These are phyloP conservation scores for Eupithecia centaureata DNA, from an alignment of 2,888 invertebrate species.

Conservation along the genomic window DNA sequence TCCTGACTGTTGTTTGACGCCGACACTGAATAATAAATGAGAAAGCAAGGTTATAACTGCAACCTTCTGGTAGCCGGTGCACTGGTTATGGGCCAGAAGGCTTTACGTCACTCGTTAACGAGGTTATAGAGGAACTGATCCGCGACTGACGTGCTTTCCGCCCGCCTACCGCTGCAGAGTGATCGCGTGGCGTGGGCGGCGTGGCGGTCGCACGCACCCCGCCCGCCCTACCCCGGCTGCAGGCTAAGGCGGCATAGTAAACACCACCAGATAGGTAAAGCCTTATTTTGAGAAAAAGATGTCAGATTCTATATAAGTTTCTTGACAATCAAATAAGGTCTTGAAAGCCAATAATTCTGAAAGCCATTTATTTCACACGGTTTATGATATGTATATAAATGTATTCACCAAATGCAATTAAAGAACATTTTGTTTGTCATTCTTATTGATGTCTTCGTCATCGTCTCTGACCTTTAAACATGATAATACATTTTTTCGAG, in stretches of 20 bases:
- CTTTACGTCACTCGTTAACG: slow-evolving; percentile 76
- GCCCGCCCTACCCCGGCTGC: slow-evolving; percentile 57
- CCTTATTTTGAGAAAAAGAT: slow-evolving; percentile 5
- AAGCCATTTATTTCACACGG: not conserved
- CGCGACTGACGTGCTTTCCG: slow-evolving; percentile 68
- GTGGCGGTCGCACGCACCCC: slow-evolving; percentile 66
- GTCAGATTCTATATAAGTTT: not conserved
- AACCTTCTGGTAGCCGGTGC: slow-evolving; percentile 35
- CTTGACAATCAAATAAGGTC: not conserved
- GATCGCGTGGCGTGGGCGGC: slow-evolving; percentile 81
- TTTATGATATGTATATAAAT: too few species aligned
- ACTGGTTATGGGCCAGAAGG: slow-evolving; percentile 58
- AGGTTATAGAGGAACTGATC: slow-evolving; percentile 69
- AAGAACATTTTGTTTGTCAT: not conserved
- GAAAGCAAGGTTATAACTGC: slow-evolving; percentile 67
- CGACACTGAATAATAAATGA: slow-evolving; percentile 81
- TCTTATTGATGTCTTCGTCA: not conserved
- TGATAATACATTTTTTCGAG: not conserved
- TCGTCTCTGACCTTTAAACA: not conserved
- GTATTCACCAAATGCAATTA: not conserved
- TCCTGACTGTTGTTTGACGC: slow-evolving; percentile 74
- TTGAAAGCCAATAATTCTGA: not conserved
- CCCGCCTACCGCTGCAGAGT: slow-evolving; percentile 71
- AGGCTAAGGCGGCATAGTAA: slow-evolving; percentile 63
- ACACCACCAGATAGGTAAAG: slow-evolving; percentile 56